These are phyloP conservation scores for Threskiornis aethiopicus DNA, from an alignment of 2,797 vertebrate species.

Conservation along the genomic window DNA sequence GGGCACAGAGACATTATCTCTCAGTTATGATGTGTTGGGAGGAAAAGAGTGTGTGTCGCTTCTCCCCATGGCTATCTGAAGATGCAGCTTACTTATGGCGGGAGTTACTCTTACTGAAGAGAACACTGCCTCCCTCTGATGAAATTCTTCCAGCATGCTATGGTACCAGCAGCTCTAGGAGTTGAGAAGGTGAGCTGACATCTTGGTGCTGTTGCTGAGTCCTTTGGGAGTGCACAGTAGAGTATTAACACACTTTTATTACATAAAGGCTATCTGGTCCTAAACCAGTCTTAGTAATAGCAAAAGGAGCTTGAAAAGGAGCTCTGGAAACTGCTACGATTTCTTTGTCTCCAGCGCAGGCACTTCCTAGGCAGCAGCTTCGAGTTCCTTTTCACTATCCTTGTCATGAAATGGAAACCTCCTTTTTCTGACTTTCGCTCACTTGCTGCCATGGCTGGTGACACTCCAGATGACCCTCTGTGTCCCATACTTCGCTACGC, in stretches of 20 bases:
- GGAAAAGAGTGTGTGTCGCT: neutral
- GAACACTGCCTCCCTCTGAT: neutral
- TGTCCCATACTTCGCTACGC: neutral
- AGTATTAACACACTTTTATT: neutral
- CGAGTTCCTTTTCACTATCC: neutral
- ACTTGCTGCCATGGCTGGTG: rapidly evolving
- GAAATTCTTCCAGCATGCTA: neutral
- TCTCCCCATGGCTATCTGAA: neutral
- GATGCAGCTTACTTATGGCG: neutral
- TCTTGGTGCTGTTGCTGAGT: neutral
- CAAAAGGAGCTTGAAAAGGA: neutral
- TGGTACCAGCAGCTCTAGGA: neutral
- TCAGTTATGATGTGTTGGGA: neutral
- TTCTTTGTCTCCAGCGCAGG: neutral
- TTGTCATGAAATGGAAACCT: neutral
- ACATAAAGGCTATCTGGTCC: neutral
- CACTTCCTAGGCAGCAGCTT: neutral
- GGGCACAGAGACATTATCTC: neutral
- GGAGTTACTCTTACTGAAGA: neutral
- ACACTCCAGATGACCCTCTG: neutral
- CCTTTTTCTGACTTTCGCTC: neutral
- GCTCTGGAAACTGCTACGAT: neutral
- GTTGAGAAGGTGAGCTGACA: neutral
- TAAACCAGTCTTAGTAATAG: neutral
- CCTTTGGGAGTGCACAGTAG: neutral